These are phyloP conservation scores for Ceratosolen fusciceps DNA, from an alignment of 1,140 invertebrate species.

Conservation along the genomic window DNA sequence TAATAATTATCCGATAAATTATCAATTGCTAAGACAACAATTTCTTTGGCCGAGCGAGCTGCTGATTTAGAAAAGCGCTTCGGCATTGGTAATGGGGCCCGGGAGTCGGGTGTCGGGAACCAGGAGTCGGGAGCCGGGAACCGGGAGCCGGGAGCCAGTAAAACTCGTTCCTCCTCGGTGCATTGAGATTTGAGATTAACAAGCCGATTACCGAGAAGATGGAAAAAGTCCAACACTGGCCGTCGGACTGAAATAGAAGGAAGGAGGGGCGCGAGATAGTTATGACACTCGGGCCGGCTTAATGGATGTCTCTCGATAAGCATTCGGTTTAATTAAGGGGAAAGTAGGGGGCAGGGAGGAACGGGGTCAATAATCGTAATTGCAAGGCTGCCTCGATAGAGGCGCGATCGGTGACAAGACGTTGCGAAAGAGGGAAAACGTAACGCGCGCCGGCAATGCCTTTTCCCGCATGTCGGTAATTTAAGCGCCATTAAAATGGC, in stretches of 20 bases:
- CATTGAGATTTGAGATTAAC: conserved; percentile 27
- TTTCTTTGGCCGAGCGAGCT: neutral
- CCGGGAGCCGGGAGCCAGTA: neutral
- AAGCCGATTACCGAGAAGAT: neutral
- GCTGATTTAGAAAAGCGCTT: conserved; percentile 14
- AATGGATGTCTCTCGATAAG: conserved; percentile 28
- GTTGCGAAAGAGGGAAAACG: conserved; percentile 38
- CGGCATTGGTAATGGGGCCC: conserved; percentile 29
- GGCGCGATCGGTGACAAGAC: conserved; percentile 29
- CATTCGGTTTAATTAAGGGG: conserved; percentile 31
- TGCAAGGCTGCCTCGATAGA: conserved; percentile 13
- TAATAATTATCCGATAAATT: conserved; percentile 39
- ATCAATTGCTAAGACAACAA: conserved; percentile 31
- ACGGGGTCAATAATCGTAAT: conserved; percentile 35
- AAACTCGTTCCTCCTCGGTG: conserved; percentile 27
- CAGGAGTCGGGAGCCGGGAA: too few relatives aligned
- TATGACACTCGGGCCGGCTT: conserved; percentile 21
- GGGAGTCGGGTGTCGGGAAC: too few relatives aligned
- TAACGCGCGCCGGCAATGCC: conserved; percentile 31
- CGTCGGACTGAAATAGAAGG: neutral
- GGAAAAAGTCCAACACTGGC: neutral
- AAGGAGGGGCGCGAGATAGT: conserved; percentile 11
- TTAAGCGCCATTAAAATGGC: conserved; percentile 50
- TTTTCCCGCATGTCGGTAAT: conserved; percentile 42
- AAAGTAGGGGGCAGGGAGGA: conserved; percentile 3